phyloP scores from a whole-genome alignment of 37 sponge, comb jelly and placozoan species.

The Amphimedon queenslandica region DNA sequence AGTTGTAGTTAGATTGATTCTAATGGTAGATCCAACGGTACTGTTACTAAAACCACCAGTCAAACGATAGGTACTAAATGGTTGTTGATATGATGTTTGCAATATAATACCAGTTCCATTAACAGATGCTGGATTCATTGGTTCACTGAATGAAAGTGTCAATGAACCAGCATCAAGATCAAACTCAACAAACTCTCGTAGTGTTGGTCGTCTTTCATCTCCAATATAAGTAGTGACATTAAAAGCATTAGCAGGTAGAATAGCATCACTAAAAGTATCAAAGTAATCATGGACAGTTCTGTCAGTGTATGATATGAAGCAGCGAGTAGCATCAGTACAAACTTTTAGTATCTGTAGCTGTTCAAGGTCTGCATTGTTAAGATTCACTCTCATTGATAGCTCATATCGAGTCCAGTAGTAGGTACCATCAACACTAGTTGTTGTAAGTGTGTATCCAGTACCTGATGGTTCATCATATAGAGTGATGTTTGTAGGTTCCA shows the following conservation, averaged over 20 bases:
- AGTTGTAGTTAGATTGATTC: constrained; percentile 31
- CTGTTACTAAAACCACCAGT: constrained; percentile 30
- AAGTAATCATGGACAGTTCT: constrained; percentile 36
- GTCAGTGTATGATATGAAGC: constrained; percentile 46
- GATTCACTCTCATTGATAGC: neutral
- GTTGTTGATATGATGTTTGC: constrained; percentile 42
- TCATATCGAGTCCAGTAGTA: neutral
- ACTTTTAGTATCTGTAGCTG: constrained; percentile 25
- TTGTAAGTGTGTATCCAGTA: constrained; percentile 14
- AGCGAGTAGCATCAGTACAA: constrained; percentile 41
- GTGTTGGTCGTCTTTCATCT: constrained; percentile 42
- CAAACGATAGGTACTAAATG: constrained; percentile 32
- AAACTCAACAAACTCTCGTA: constrained; percentile 57
- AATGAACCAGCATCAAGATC: constrained; percentile 57
- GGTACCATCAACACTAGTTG: constrained; percentile 1
- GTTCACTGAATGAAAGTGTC: constrained; percentile 66
- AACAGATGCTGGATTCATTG: constrained; percentile 54
- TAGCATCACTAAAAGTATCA: constrained; percentile 10
- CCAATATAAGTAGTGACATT: constrained; percentile 36
- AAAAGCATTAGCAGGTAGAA: constrained; percentile 34
- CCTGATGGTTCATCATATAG: constrained; percentile 14
- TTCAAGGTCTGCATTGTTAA: constrained; percentile 11
- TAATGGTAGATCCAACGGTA: constrained; percentile 18
- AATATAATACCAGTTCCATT: constrained; percentile 42
- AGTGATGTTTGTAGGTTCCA: constrained; percentile 11